A percentile compares a stretch with the other conserved stretches of the same genome.
These are phyloP conservation scores for Oreochromis spilurus DNA, from an alignment of 2,113 vertebrate genomes.

Conservation along the genomic window DNA sequence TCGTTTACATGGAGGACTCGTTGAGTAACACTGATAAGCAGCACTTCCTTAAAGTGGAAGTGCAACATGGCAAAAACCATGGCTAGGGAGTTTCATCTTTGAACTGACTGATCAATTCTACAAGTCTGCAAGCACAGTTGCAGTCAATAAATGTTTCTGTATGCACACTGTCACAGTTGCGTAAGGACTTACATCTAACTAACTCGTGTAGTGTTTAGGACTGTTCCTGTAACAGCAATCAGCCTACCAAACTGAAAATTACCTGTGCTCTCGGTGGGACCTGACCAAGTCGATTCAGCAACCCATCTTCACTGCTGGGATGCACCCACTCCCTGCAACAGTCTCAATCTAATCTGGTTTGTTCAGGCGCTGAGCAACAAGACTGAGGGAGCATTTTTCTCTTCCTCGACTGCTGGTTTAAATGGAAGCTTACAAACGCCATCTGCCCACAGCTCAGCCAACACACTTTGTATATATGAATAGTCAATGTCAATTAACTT, in stretches of 20 bases:
- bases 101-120: background rate
- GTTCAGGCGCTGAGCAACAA: background rate
- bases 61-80: background rate
- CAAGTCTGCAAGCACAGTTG: background rate
- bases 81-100: background rate
- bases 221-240: background rate
- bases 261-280: background rate
- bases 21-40: background rate
- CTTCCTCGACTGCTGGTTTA: constrained; percentile 21
- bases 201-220: background rate
- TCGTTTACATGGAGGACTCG: background rate
- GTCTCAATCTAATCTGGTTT: background rate
- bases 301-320: background rate
- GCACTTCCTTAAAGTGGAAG: background rate
- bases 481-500: constrained; percentile 59
- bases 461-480: constrained; percentile 43
- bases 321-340: background rate
- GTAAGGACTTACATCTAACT: background rate
- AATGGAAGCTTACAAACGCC: constrained; percentile 41
- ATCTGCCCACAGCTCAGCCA: constrained; percentile 47
- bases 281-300: background rate
- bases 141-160: background rate
- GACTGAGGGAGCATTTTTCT: background rate
- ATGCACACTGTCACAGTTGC: background rate
- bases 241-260: background rate